Evolutionary conservation across 1,140 invertebrate species (phyloP), one percentile per base, ranked within the genome.

Genomic region (Drosophila parvula): DNA sequence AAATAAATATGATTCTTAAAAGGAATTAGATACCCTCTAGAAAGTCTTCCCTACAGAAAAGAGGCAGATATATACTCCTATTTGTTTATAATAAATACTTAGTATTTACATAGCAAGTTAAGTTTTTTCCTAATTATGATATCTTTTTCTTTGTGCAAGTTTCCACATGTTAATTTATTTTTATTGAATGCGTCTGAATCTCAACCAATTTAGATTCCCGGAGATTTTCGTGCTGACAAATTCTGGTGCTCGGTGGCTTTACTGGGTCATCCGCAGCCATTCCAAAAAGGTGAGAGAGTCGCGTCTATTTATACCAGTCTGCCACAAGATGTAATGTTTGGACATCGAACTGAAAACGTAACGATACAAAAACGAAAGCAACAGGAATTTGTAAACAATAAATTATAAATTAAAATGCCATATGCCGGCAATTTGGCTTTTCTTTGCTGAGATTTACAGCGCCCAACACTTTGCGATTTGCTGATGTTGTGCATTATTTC

Each of bases 341-440:
- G 44, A 59, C 68, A 55, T 58, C 28, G 50, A 12, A 16, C 14
- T 3, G 30, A 51, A 51, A 44, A 11, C 27, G 50, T 43, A 27
- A 69, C 63, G 70, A 69, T 68, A 58, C 68, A 86, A 53, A 48
- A 48, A 36, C 14, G 57, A 79, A 79, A 63, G 38, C 45, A 63
- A 64, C 40, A 51, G 55, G 60, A 61, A 63, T 41, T 64, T 75
- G 75, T 84, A 84, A 84, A 84, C 77, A 81, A 84, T 74, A 69
- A 79, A 65, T 71, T 67, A 65, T 16, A 77, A 69, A 48, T 62
- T 56, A 51, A 59, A 77, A 34, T 51, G 50, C 79, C 82, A 79
- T 79, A 65, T 88, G 82, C 58, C 64, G 48, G 58, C 73, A 74
- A 77, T 65, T 83, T 62, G 50, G 8, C 22, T 43, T 11, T 18